phyloP scores from a whole-genome alignment of 2,888 invertebrate species.

The Tachina grossa region DNA sequence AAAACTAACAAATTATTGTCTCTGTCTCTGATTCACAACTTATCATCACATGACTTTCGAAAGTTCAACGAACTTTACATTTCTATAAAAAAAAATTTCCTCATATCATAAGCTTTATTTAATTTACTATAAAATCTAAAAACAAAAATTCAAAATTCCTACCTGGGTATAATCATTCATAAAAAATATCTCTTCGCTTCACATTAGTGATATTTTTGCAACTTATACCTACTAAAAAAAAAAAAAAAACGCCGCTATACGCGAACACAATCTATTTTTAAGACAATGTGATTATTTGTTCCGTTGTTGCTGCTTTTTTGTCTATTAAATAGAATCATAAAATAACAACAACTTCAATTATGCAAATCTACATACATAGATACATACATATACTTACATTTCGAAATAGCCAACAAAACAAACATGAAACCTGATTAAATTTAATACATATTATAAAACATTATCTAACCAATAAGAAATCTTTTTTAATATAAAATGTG shows the following conservation, averaged over 20 bases:
- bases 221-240: not conserved
- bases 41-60: too few relatives aligned
- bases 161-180: conserved; percentile 51
- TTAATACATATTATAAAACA: conserved; percentile 40
- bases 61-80: not conserved
- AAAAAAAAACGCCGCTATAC: conserved; percentile 21
- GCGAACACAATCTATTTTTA: conserved; percentile 39
- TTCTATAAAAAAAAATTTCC: not conserved
- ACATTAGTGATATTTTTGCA: conserved; percentile 38
- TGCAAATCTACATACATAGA: not conserved
- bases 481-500: conserved; percentile 52
- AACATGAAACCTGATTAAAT: conserved; percentile 44
- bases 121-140: not conserved
- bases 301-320: not conserved
- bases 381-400: not conserved
- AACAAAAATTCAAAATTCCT: not conserved
- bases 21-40: too few relatives aligned
- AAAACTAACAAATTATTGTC: too few relatives aligned
- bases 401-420: conserved; percentile 8
- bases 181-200: conserved; percentile 20
- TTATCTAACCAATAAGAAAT: conserved; percentile 68
- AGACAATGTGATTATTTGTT: not conserved
- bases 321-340: not conserved
- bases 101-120: not conserved
- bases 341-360: conserved; percentile 1